These are phyloP conservation scores for Drosophila mimica DNA, from an alignment of 2,888 invertebrate genomes.

Conservation along the genomic window DNA sequence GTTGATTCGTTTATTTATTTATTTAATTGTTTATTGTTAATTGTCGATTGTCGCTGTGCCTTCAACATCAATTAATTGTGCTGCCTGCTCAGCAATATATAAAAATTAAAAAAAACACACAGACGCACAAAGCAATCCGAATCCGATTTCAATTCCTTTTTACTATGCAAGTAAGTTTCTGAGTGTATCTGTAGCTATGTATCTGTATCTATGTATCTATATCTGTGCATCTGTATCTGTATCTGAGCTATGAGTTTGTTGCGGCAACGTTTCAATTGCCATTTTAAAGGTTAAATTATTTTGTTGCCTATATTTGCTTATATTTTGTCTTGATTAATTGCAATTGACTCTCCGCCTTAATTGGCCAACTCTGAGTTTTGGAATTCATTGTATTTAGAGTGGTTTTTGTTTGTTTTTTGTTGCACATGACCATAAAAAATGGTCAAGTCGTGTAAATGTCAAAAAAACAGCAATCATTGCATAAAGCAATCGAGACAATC, in stretches of 20 bases:
- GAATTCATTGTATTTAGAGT: conserved; percentile 30
- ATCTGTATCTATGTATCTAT: conserved; percentile 10
- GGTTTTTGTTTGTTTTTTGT: not conserved
- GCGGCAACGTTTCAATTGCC: conserved; percentile 71
- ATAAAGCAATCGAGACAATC: conserved; percentile 35
- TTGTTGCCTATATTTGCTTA: conserved; percentile 66
- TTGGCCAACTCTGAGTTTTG: conserved; percentile 53
- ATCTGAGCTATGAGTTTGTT: conserved; percentile 22
- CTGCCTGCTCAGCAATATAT: conserved; percentile 33
- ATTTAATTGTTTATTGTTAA: conserved; percentile 58
- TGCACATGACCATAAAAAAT: conserved; percentile 39
- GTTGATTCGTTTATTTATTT: conserved; percentile 57
- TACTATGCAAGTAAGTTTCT: conserved; percentile 21
- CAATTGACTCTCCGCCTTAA: conserved; percentile 67
- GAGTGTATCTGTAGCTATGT: conserved; percentile 17
- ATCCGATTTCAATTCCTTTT: conserved; percentile 46
- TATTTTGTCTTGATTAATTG: conserved; percentile 80
- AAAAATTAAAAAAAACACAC: conserved; percentile 19
- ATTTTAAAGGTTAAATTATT: conserved; percentile 77
- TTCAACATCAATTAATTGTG: conserved; percentile 73
- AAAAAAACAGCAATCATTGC: conserved; percentile 7
- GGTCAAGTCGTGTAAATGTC: conserved; percentile 24
- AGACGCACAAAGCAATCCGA: conserved; percentile 18
- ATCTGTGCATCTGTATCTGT: conserved; percentile 23
- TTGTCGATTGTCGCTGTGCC: conserved; percentile 59